Conservation (phyloP, 2,113 vertebrate genomes). For the Triplophysa dalaica region DNA sequence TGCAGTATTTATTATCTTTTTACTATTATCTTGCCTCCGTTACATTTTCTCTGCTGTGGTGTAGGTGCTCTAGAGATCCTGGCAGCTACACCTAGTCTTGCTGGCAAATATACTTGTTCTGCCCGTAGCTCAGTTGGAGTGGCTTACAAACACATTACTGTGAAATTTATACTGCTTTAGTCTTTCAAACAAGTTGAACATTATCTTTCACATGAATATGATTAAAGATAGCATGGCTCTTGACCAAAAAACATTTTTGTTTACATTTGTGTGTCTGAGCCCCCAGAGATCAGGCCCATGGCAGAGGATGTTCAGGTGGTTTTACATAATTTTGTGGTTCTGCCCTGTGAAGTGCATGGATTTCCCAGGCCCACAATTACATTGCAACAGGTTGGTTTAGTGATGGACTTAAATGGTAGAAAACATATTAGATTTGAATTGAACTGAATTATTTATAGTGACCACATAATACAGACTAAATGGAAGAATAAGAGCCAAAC, state of each 20-base stretch:
- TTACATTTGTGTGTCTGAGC: conserved; percentile 61
- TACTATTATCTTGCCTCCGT: too few species aligned
- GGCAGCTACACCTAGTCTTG: conserved; percentile 73
- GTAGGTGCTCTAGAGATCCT: conserved; percentile 84
- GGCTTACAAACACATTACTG: conserved; percentile 77
- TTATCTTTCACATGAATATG: too few species aligned
- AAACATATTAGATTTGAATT: background rate
- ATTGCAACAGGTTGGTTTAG: conserved; percentile 71
- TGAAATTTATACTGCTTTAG: too few species aligned
- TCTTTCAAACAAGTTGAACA: too few species aligned
- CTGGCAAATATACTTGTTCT: conserved; percentile 83
- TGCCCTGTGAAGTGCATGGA: conserved; percentile 79
- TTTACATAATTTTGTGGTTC: conserved; percentile 66
- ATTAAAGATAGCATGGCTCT: background rate
- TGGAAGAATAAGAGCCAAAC: background rate
- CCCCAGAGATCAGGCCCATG: conserved; percentile 80
- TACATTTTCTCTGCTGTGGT: background rate
- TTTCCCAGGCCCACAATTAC: conserved; percentile 77
- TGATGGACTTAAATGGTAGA: background rate
- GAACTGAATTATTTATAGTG: too few species aligned
- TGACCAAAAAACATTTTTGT: background rate
- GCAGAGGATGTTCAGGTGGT: conserved; percentile 75
- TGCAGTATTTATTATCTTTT: background rate
- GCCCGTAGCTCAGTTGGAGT: conserved; percentile 78
- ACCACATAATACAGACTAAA: too few species aligned